Conservation (phyloP, 2,113 vertebrate species). For the Nansenia antarctica region DNA sequence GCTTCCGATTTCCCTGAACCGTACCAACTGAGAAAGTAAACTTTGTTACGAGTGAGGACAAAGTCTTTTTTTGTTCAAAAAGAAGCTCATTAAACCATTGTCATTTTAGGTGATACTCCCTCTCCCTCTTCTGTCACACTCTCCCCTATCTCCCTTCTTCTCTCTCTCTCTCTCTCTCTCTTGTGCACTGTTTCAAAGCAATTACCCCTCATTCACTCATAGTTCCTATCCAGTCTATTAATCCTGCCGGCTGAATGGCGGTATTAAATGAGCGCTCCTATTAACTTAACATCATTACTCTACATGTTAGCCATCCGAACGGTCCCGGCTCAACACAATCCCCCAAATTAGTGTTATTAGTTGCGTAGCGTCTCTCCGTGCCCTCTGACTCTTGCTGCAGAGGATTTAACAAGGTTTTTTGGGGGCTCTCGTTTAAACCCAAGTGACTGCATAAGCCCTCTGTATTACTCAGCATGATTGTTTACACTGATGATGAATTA, state of each 20-base stretch:
- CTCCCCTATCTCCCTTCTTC: constrained; percentile 11
- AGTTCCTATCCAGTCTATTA: constrained; percentile 45
- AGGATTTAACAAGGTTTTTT: constrained; percentile 8
- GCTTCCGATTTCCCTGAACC: too few relatives aligned
- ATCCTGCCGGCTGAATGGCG: constrained; percentile 35
- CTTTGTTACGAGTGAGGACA: too few relatives aligned
- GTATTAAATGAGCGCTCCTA: constrained; percentile 48
- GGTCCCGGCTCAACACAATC: constrained; percentile 21
- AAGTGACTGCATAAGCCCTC: not conserved
- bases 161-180: not conserved
- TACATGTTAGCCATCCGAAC: constrained; percentile 21
- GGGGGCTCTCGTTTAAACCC: not conserved
- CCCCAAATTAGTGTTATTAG: constrained; percentile 53
- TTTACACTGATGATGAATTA: not conserved
- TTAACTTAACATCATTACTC: constrained; percentile 61
- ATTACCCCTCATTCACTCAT: constrained; percentile 64
- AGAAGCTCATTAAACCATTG: not conserved
- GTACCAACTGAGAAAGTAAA: too few relatives aligned
- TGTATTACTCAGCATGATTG: not conserved
- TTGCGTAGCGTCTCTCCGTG: constrained; percentile 13
- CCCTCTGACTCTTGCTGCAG: not conserved
- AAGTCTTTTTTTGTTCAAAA: too few relatives aligned
- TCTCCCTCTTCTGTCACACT: not conserved
- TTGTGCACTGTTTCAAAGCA: constrained; percentile 22
- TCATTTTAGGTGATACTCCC: not conserved